These are phyloP conservation scores for Porites cylindrica DNA, from an alignment of 92 coral and sea anemone species.

Conservation along the genomic window DNA sequence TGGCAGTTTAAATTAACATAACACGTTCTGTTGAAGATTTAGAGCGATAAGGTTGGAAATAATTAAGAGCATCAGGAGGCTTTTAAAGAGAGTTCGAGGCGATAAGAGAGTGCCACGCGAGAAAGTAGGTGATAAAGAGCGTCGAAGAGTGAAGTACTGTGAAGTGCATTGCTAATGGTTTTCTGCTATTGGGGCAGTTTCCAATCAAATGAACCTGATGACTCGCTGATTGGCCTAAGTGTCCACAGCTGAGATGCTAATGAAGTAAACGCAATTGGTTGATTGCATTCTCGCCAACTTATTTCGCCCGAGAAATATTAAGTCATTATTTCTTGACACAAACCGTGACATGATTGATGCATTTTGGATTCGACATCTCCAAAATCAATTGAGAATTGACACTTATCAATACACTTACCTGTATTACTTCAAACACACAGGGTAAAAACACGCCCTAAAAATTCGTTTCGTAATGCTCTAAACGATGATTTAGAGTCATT, in stretches of 20 bases:
- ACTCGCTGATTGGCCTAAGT: constrained; percentile 92
- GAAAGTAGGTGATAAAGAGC: constrained; percentile 53
- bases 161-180: constrained; percentile 67
- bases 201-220: constrained; percentile 83
- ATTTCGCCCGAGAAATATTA: constrained; percentile 90
- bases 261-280: constrained; percentile 85
- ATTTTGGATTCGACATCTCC: constrained; percentile 72
- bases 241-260: constrained; percentile 96
- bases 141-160: constrained; percentile 29
- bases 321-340: constrained; percentile 94
- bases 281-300: constrained; percentile 79
- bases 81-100: constrained; percentile 48
- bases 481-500: constrained; percentile 14
- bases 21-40: constrained; percentile 66
- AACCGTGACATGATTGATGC: constrained; percentile 87
- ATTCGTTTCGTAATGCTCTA: neutral
- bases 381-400: constrained; percentile 72
- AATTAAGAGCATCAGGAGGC: constrained; percentile 56
- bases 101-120: constrained; percentile 47
- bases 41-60: constrained; percentile 60
- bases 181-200: constrained; percentile 66
- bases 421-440: neutral
- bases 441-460: constrained; percentile 15
- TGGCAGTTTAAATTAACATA: constrained; percentile 57
- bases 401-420: constrained; percentile 34